These are phyloP conservation scores for Hymenopus coronatus DNA, from an alignment of 2,888 invertebrate species.

Conservation along the genomic window DNA sequence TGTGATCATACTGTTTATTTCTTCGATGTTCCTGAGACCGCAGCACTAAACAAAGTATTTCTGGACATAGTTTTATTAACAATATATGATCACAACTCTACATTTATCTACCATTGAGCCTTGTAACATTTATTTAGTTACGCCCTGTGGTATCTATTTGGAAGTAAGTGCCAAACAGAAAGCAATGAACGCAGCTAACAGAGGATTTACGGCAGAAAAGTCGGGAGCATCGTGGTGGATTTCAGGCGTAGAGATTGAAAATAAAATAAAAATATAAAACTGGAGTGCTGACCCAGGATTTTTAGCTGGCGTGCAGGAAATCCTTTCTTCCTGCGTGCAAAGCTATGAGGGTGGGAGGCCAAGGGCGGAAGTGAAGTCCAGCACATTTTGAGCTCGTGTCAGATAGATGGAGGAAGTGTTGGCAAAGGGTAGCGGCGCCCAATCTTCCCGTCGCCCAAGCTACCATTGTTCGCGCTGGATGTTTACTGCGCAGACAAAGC, in stretches of 20 bases:
- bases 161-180: not conserved
- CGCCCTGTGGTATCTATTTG: no score
- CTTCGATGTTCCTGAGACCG: no score
- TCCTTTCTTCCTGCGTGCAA: not conserved
- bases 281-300: not conserved
- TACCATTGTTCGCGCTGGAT: not conserved
- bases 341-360: not conserved
- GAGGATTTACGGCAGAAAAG: not conserved
- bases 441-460: not conserved
- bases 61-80: no score
- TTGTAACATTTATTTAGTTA: no score
- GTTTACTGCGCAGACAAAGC: not conserved
- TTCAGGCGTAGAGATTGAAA: not conserved
- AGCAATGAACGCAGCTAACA: not conserved
- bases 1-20: no score
- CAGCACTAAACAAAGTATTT: no score
- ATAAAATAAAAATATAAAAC: not conserved
- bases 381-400: not conserved
- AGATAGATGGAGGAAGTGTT: not conserved
- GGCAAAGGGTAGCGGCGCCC: not conserved
- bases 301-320: not conserved
- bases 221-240: not conserved
- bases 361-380: not conserved
- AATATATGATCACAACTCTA: no score
- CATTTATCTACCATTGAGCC: no score